phyloP scores from a whole-genome alignment of 1,140 invertebrate genomes.

The Pseudomyrmex dendroicus region DNA sequence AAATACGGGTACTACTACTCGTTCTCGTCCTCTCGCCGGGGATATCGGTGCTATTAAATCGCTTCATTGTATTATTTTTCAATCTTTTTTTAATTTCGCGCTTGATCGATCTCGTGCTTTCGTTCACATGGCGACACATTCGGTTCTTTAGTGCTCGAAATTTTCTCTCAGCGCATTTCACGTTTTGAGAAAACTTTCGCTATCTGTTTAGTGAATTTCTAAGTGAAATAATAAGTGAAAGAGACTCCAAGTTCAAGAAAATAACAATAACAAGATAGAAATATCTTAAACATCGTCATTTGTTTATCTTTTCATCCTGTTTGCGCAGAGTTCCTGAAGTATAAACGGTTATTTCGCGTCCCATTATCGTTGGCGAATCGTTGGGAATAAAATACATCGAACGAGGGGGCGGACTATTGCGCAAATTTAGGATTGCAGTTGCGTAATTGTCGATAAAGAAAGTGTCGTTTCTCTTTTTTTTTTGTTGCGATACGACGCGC shows the following conservation, averaged over 20 bases:
- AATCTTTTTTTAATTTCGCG: neutral
- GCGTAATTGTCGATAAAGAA: constrained; percentile 36
- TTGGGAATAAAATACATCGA: neutral
- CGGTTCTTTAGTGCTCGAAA: too few species aligned
- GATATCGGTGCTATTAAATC: constrained; percentile 74
- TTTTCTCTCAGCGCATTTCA: too few species aligned
- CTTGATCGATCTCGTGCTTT: constrained; percentile 6
- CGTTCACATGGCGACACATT: neutral
- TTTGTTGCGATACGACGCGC: neutral
- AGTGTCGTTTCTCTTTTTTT: neutral
- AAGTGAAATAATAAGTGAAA: neutral
- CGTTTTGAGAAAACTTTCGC: too few species aligned
- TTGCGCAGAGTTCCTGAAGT: neutral
- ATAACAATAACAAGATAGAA: neutral
- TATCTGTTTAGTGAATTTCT: too few species aligned
- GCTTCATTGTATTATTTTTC: constrained; percentile 72
- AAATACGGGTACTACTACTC: constrained; percentile 42
- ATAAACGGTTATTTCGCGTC: neutral
- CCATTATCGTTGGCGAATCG: neutral
- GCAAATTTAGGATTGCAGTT: neutral
- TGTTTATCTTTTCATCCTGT: neutral
- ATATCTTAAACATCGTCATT: neutral
- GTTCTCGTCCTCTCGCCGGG: neutral
- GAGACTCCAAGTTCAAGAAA: too few species aligned
- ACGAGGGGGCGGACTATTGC: neutral